A percentile compares a stretch with the other conserved stretches of the same genome.
These are phyloP conservation scores for Melanotaenia nigrans DNA, from an alignment of 2,797 vertebrate species.

Conservation along the genomic window DNA sequence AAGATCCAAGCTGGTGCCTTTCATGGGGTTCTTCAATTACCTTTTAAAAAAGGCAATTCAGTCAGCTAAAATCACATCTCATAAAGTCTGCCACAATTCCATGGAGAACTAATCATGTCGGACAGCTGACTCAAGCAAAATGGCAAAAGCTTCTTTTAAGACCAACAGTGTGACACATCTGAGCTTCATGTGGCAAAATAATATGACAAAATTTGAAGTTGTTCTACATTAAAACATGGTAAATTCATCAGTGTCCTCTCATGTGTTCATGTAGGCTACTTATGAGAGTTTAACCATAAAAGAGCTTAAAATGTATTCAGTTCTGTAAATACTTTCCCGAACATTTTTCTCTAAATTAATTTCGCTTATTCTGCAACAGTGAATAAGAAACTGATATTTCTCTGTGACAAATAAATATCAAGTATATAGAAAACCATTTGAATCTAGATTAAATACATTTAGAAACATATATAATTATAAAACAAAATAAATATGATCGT, in stretches of 20 bases:
- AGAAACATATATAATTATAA: neutral
- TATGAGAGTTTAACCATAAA: neutral
- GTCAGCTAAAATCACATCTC: slow-evolving; percentile 49
- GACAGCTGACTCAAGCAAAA: slow-evolving; percentile 11
- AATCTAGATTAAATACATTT: too few species aligned
- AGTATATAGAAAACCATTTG: too few species aligned
- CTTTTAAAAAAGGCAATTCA: slow-evolving; percentile 26
- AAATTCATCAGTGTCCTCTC: neutral
- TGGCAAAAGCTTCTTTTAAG: neutral
- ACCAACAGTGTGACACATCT: neutral
- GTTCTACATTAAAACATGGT: neutral
- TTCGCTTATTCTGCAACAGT: too few species aligned
- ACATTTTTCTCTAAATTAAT: too few species aligned
- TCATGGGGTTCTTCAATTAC: slow-evolving; percentile 39
- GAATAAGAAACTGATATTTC: too few species aligned
- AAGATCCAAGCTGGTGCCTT: slow-evolving; percentile 21
- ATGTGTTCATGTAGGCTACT: neutral
- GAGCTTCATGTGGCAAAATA: neutral
- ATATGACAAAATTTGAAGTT: neutral
- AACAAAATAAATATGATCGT: neutral
- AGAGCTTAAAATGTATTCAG: neutral
- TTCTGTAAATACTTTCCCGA: too few species aligned
- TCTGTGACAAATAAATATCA: too few species aligned
- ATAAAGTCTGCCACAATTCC: slow-evolving; percentile 44
- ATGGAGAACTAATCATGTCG: slow-evolving; percentile 35